Conservation (phyloP, 2,113 vertebrate species). For the Nothobranchius furzeri region DNA sequence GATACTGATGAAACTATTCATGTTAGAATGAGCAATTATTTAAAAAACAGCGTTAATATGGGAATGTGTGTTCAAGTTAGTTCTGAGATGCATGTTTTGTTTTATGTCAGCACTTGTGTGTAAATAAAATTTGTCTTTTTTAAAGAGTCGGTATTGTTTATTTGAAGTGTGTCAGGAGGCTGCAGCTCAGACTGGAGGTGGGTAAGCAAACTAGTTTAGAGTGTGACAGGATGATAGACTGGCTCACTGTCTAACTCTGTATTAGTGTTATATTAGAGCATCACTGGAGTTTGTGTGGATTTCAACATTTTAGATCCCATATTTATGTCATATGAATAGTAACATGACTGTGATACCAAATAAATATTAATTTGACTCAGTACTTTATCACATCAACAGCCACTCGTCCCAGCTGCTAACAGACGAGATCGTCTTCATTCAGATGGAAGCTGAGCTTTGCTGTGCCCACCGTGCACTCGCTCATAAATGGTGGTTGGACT, state of each 20-base stretch:
- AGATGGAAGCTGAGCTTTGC: conserved; percentile 32
- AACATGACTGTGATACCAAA: conserved; percentile 21
- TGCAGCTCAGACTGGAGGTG: conserved; percentile 22
- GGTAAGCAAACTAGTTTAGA: conserved; percentile 28
- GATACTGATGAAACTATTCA: no score
- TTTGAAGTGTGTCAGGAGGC: background rate
- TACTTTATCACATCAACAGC: conserved; percentile 32
- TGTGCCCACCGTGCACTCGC: conserved; percentile 25
- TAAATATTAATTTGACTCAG: conserved; percentile 19
- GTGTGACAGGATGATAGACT: conserved; percentile 18
- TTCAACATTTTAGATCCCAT: background rate
- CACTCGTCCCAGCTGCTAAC: conserved; percentile 39
- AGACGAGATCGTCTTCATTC: conserved; percentile 5
- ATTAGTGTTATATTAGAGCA: background rate
- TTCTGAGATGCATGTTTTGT: no score
- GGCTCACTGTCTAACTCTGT: background rate
- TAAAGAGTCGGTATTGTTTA: no score
- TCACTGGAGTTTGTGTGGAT: background rate
- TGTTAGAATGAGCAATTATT: no score
- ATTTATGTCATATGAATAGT: conserved; percentile 14
- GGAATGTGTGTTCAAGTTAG: no score
- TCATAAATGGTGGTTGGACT: conserved; percentile 31
- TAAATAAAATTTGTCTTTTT: no score
- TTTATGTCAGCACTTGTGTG: no score
- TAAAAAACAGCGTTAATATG: no score